A percentile compares a stretch with the other conserved stretches of the same genome.
Conservation (phyloP, 92 coral and sea anemone species). For the Porites rus region DNA sequence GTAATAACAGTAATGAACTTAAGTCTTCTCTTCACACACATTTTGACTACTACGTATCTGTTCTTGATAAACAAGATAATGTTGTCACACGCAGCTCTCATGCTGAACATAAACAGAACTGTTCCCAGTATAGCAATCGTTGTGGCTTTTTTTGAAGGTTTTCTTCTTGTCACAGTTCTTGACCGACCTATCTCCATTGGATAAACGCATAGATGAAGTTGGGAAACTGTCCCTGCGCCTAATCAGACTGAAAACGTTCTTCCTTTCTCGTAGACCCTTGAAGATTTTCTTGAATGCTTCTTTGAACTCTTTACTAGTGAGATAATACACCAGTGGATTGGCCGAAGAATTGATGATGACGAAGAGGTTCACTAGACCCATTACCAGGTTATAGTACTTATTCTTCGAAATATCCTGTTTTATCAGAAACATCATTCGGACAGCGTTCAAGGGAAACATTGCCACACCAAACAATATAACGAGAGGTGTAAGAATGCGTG, state of each 20-base stretch:
- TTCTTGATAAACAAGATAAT: too few species aligned
- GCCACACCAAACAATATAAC: conserved; percentile 74
- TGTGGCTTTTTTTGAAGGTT: neutral
- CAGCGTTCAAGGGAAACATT: conserved; percentile 72
- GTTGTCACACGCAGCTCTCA: neutral
- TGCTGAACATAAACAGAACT: neutral
- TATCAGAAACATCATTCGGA: conserved; percentile 51
- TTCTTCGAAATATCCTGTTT: conserved; percentile 13
- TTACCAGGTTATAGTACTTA: conserved; percentile 46
- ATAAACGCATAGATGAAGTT: neutral
- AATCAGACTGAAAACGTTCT: neutral
- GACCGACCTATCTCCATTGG: neutral
- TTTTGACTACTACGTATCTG: too few species aligned
- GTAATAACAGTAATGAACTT: too few species aligned
- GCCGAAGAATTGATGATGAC: conserved; percentile 75
- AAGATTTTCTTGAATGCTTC: conserved; percentile 46
- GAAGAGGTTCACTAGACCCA: conserved; percentile 62
- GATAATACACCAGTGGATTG: conserved; percentile 77
- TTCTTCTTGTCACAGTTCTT: neutral
- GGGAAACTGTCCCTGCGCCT: neutral
- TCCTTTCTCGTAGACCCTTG: neutral
- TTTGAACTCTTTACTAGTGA: conserved; percentile 78
- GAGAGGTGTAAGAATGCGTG: conserved; percentile 80
- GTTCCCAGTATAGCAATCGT: neutral
- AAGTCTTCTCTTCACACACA: too few species aligned